Base-by-base conservation (phyloP, 2,113 vertebrate genomes). In the human (Homo sapiens) region DNA sequence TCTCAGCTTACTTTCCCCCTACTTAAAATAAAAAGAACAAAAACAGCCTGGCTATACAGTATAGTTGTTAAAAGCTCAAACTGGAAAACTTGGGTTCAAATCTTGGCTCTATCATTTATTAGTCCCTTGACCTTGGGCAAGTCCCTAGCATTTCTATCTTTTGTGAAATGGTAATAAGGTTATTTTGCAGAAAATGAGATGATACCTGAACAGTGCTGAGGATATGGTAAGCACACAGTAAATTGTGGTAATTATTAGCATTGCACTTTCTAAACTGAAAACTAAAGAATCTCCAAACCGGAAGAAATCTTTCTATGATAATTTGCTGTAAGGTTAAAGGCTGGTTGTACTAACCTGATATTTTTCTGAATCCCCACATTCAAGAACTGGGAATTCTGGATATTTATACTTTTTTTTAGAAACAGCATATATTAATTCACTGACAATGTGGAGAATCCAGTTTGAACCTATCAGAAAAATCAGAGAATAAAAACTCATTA, bases 371-470 rank as follows among this genome's bases (percentile, higher is more conserved):
- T 98, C 98, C 70, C 98, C 97, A 97, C 95, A 98, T 93, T 98
- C 97, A 97, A 98, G 97, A 97, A 98, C 98, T 81, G 98, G 98
- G 59, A 98, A 96, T 97, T 98, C 98, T 92, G 70, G 52, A 68
- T 95, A 97, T 50, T 97, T 76, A 78, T 66, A 90, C 76, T 98
- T 98, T 76, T 64, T 98, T 61, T 97, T 93, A 61, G 57, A 89
- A 86, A 91, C 14, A 87, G 95, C 95, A 97, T 97, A 97, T 93
- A 98, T 82, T 90, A 98, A 96, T 93, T 98, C 90, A 97, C 57
- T 96, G 95, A 98, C 96, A 83, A 98, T 98, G 43, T 98, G 97
- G 38, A 98, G 97, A 97, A 99, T 94, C 92, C 97, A 98, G 40
- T 98, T 98, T 52, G 98, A 89, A 94, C 97, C 97, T 98, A 40